These are phyloP conservation scores for Erethizon dorsatum DNA, from an alignment of 2,797 vertebrate genomes.

Conservation along the genomic window DNA sequence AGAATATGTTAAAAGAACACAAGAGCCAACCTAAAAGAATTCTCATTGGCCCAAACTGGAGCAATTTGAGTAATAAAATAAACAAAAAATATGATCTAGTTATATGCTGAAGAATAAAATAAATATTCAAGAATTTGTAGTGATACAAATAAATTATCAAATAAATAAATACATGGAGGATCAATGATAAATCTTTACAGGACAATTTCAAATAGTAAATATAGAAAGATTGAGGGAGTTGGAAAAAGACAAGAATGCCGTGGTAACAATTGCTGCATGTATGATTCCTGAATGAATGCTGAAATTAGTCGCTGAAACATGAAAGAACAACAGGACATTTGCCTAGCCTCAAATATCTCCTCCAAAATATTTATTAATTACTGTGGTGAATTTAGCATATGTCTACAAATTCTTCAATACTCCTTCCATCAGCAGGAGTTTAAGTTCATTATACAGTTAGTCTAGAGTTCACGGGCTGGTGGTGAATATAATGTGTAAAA, in stretches of 20 bases:
- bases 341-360: neutral
- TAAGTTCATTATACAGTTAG: neutral
- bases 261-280: neutral
- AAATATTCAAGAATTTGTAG: neutral
- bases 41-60: neutral
- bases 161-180: neutral
- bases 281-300: neutral
- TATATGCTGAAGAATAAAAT: neutral
- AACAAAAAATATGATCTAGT: neutral
- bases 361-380: neutral
- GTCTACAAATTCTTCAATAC: neutral
- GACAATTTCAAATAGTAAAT: neutral
- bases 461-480: neutral
- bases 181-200: neutral
- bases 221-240: neutral
- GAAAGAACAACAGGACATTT: neutral
- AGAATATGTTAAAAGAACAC: neutral
- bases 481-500: neutral
- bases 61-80: slow-evolving; percentile 32
- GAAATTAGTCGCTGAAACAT: neutral
- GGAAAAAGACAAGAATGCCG: neutral
- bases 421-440: neutral
- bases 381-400: neutral
- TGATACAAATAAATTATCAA: neutral
- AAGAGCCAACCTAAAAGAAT: neutral